These are phyloP conservation scores for Tachysurus vachellii DNA, from an alignment of 2,113 vertebrate species.

Conservation along the genomic window DNA sequence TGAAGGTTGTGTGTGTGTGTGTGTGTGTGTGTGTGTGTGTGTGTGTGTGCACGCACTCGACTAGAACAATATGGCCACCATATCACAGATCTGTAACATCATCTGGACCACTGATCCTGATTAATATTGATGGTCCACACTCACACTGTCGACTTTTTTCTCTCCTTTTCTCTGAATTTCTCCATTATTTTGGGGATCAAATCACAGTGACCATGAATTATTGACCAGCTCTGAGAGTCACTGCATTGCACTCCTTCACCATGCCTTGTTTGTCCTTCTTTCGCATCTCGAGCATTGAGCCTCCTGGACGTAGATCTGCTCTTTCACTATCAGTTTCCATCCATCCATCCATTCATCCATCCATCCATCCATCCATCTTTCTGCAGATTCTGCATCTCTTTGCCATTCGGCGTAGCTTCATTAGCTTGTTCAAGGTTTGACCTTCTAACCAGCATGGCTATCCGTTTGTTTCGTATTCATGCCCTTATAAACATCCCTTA, in stretches of 20 bases:
- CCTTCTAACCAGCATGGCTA: not conserved
- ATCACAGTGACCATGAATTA: not conserved
- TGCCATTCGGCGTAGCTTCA: not conserved
- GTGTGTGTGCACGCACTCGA: not conserved
- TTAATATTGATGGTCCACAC: not conserved
- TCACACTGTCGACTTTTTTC: not conserved
- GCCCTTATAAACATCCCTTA: not conserved
- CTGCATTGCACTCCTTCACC: not conserved
- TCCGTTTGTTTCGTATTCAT: not conserved
- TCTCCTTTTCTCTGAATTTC: not conserved
- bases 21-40: not conserved
- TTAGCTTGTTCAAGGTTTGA: not conserved
- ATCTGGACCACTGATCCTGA: not conserved
- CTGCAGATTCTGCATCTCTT: not conserved
- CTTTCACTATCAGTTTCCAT: not conserved
- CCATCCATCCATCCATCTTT: not conserved
- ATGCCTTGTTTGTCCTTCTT: not conserved
- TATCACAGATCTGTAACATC: not conserved
- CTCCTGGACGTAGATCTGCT: not conserved
- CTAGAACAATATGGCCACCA: slow-evolving; percentile 1
- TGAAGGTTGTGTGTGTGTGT: not conserved
- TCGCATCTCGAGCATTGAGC: not conserved
- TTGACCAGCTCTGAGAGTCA: not conserved
- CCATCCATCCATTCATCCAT: not conserved
- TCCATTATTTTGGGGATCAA: not conserved